Evolutionary conservation across 2,888 invertebrate genomes (phyloP).

Genomic region (Drosophila maculinotata): DNA sequence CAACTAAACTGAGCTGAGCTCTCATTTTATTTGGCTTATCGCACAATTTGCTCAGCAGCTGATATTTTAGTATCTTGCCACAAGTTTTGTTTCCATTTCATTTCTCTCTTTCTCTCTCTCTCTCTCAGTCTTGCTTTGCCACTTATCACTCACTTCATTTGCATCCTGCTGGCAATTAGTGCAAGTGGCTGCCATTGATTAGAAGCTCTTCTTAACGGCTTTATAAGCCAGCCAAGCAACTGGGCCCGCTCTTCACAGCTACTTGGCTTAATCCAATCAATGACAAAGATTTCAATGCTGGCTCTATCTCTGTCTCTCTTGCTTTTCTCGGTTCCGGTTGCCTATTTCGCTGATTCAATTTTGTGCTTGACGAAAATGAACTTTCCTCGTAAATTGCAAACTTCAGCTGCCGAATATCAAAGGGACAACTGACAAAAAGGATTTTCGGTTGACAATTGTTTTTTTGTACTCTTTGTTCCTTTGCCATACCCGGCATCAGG

Average conservation of each 20-base stretch:
- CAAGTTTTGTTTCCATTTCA: constrained; percentile 39
- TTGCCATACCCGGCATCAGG: not conserved
- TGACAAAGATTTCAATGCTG: constrained; percentile 55
- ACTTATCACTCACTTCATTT: constrained; percentile 23
- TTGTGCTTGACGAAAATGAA: constrained; percentile 47
- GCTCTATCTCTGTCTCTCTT: not conserved
- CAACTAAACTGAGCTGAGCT: constrained; percentile 39
- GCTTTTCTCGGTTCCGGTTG: constrained; percentile 17
- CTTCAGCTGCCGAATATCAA: constrained; percentile 36
- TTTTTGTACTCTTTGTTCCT: not conserved
- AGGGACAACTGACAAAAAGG: constrained; percentile 18
- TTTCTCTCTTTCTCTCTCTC: not conserved
- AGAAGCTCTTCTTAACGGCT: constrained; percentile 42
- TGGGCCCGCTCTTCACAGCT: constrained; percentile 7
- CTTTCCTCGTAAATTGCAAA: constrained; percentile 48
- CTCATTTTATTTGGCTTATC: not conserved
- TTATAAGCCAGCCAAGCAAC: constrained; percentile 10
- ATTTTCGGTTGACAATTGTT: not conserved
- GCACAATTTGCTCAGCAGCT: constrained; percentile 26
- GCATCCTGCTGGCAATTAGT: constrained; percentile 55
- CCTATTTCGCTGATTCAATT: constrained; percentile 52
- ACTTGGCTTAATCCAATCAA: constrained; percentile 61
- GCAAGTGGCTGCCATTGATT: constrained; percentile 54
- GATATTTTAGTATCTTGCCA: constrained; percentile 37
- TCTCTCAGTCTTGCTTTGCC: not conserved